Percentiles rank a stretch among this genome's conserved stretches.
Conservation (phyloP, 2,797 vertebrate genomes). For the Taeniopygia guttata region DNA sequence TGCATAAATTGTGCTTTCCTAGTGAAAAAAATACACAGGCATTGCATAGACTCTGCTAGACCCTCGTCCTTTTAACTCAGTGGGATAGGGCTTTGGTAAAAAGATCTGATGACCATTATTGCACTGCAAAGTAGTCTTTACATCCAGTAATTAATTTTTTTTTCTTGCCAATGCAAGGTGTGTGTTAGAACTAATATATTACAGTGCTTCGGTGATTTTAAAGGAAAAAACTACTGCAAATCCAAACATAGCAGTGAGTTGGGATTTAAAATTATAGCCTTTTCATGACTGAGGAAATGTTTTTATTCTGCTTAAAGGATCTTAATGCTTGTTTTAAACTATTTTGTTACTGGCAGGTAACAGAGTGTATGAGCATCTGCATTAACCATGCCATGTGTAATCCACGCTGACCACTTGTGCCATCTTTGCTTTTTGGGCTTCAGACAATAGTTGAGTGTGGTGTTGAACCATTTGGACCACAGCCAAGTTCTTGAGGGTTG, state of each 20-base stretch:
- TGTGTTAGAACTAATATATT: conserved; percentile 36
- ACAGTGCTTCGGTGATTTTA: background rate
- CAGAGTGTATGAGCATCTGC: background rate
- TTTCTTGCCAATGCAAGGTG: conserved; percentile 43
- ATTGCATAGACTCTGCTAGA: conserved; percentile 28
- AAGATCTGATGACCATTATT: conserved; percentile 69
- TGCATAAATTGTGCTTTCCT: conserved; percentile 74
- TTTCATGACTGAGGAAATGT: conserved; percentile 14
- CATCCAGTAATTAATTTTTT: conserved; percentile 68
- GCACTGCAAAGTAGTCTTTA: conserved; percentile 51
- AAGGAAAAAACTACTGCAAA: background rate
- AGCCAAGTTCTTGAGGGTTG: background rate
- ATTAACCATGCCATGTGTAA: background rate
- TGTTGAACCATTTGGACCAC: background rate
- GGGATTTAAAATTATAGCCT: conserved; percentile 43
- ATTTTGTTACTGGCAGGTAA: background rate
- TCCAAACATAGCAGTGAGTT: conserved; percentile 46
- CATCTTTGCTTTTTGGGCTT: background rate
- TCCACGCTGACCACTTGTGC: background rate
- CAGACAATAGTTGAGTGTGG: background rate
- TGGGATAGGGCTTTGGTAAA: conserved; percentile 65
- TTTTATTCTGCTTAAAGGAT: conserved; percentile 58
- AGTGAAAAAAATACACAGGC: conserved; percentile 48
- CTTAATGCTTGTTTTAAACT: conserved; percentile 48
- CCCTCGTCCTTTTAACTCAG: conserved; percentile 66